phyloP scores from a whole-genome alignment of 2,113 vertebrate species.

The Petaurus breviceps region DNA sequence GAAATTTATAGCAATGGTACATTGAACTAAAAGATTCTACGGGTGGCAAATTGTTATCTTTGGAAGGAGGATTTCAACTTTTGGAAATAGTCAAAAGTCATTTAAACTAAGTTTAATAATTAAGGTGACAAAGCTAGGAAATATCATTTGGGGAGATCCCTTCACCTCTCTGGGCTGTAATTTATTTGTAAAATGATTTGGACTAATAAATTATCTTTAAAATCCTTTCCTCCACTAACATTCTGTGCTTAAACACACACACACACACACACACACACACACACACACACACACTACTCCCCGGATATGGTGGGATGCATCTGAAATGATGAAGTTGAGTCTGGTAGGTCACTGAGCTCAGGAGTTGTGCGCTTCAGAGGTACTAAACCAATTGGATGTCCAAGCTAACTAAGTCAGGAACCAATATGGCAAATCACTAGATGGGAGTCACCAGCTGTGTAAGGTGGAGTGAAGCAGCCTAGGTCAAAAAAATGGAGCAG shows the following conservation, averaged over 20 bases:
- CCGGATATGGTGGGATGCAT: neutral
- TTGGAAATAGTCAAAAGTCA: slow-evolving; percentile 17
- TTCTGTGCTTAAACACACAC: too few relatives aligned
- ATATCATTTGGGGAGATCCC: neutral
- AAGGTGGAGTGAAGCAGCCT: neutral
- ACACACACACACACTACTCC: too few relatives aligned
- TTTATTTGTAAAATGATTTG: neutral
- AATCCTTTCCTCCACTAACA: neutral
- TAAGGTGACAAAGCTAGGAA: neutral
- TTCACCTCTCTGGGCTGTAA: neutral
- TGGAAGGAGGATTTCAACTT: neutral
- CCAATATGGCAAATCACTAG: neutral
- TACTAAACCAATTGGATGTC: neutral
- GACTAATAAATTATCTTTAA: neutral
- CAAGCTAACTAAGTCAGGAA: neutral
- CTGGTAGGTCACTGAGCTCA: neutral
- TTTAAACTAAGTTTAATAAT: neutral
- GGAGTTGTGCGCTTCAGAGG: neutral
- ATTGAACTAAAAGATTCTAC: neutral
- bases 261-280: too few relatives aligned
- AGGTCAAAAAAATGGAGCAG: neutral
- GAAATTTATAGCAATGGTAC: neutral
- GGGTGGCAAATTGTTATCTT: neutral
- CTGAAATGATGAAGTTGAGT: neutral
- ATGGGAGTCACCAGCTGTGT: neutral